phyloP scores from a whole-genome alignment of 2,888 invertebrate species.

The Caenorhabditis sinica region DNA sequence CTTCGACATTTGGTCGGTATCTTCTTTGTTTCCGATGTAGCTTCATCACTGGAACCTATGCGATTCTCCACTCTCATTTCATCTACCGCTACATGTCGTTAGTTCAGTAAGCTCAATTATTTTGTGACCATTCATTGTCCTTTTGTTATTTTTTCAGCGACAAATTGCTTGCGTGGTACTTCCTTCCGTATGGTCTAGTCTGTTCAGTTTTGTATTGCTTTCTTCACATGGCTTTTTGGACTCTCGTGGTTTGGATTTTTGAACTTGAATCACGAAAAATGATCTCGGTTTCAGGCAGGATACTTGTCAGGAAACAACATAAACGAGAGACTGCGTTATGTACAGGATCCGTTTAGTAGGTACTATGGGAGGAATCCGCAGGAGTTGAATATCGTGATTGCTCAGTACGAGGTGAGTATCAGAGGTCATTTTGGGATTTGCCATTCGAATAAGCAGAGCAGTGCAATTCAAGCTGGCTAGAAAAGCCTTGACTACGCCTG shows the following conservation, averaged over 20 bases:
- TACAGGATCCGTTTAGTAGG: slow-evolving; percentile 15
- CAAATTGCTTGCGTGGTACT: background rate
- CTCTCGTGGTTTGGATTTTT: slow-evolving; percentile 11
- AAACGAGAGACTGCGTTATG: background rate
- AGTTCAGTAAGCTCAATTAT: background rate
- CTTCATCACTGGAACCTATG: slow-evolving; percentile 35
- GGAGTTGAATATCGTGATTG: slow-evolving; percentile 29
- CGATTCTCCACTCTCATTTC: slow-evolving; percentile 46
- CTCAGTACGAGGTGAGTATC: slow-evolving; percentile 27
- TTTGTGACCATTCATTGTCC: background rate
- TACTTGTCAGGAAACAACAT: slow-evolving; percentile 18
- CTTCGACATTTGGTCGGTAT: slow-evolving; percentile 11
- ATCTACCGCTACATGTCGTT: slow-evolving; percentile 29
- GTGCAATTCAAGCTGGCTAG: too few species aligned
- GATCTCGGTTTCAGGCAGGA: slow-evolving; percentile 18
- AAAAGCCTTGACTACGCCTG: too few species aligned
- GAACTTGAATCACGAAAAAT: background rate
- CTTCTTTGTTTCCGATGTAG: slow-evolving; percentile 33
- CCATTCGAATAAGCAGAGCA: too few species aligned
- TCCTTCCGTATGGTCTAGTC: slow-evolving; percentile 36
- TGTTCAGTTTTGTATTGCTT: slow-evolving; percentile 21
- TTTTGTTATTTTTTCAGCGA: slow-evolving; percentile 5
- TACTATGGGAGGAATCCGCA: slow-evolving; percentile 25
- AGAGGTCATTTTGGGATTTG: too few species aligned
- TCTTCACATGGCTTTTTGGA: slow-evolving; percentile 32